Base-by-base conservation (phyloP, 2,797 vertebrate species). In the Chlorospingus flavigularis region DNA sequence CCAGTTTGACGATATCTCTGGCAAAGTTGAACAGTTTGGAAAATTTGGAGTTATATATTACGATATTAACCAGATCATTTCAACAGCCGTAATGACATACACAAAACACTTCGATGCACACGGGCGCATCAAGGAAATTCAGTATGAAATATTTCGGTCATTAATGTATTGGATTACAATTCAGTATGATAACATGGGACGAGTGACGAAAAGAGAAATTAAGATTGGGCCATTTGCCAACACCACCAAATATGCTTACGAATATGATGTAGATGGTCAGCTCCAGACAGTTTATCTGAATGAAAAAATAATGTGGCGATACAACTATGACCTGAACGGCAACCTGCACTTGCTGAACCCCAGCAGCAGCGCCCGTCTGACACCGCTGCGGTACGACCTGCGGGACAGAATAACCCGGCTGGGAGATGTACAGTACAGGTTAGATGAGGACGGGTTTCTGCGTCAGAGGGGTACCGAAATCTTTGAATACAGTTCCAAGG, bases 41-140 rank as follows among this genome's bases (percentile, higher is more conserved):
- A 99, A 99, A 96, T 99, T 99, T 19, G 99, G 99, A 21, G 99
- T 99, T 35, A 99, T 99, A 87, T 99, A 99, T 97, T 99, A 99
- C 2, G 99, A 99, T 78, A 99, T 99, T 82, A 99, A 99, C 97
- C 99, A 99, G 98, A 99, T 99, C 93, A 99, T 99, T 79, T 99
- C 99, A 13, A 99, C 99, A 1, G 99, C 99, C 1, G 99, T 99
- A 62, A 99, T 99, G 99, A 99, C 99, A 1, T 99, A 99, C 94
- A 99, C 99, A 26, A 99, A 99, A 96, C 99, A 99, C 96, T 99
- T 99, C 1, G 99, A 99, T 18, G 98, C 98, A 2, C 99, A 99
- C 0, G 99, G 99, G 7, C 98, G 99, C 90, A 99, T 99, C 94
- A 99, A 99, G 92, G 99, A 99, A 96, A 99, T 99, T 87, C 99